Percentiles rank a stretch among this genome's conserved stretches.
phyloP scores from a whole-genome alignment of 2,113 vertebrate genomes.

The Coreoperca whiteheadi region DNA sequence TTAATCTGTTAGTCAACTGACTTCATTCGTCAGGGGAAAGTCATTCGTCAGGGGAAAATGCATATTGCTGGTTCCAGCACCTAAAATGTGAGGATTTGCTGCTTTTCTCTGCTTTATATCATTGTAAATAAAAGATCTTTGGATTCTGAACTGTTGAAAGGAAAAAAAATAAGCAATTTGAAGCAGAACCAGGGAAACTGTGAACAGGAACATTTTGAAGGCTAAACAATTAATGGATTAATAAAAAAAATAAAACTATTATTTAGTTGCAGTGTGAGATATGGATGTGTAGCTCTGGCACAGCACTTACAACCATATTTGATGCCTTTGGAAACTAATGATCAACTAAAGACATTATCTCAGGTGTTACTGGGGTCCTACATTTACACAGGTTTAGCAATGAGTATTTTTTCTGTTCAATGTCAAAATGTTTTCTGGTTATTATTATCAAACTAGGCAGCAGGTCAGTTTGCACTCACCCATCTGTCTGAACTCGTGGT shows the following conservation, averaged over 20 bases:
- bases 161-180: neutral
- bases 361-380: neutral
- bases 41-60: neutral
- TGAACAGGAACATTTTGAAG: neutral
- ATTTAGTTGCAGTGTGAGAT: neutral
- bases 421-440: neutral
- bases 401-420: neutral
- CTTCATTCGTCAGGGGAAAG: too few species aligned
- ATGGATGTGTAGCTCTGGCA: neutral
- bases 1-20: neutral
- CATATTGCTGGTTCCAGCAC: neutral
- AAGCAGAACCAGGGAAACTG: neutral
- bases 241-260: too few species aligned
- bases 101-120: neutral
- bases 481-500: conserved; percentile 94
- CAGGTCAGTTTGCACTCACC: conserved; percentile 79
- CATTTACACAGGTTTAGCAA: neutral
- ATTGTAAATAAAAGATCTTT: neutral
- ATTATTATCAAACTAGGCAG: neutral
- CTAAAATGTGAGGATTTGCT: neutral
- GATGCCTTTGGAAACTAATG: neutral
- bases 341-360: neutral
- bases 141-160: neutral
- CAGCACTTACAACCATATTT: neutral
- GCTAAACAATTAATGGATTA: too few species aligned